Percentiles rank a stretch among this genome's conserved stretches.
Evolutionary conservation across 2,888 invertebrate genomes (phyloP).

Genomic region (Nephrotoma appendiculata): DNA sequence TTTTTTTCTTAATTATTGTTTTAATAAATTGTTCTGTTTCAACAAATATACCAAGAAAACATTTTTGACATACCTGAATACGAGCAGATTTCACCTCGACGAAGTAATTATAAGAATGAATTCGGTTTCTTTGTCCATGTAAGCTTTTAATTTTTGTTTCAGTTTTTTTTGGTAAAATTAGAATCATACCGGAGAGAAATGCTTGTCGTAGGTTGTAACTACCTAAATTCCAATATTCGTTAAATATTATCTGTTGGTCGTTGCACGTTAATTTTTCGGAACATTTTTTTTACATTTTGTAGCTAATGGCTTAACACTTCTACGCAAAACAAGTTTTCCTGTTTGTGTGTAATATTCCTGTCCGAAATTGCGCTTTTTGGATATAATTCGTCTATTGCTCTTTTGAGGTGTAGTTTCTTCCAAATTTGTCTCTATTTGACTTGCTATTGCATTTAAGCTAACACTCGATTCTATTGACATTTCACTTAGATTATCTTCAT

Average conservation of each 20-base stretch:
- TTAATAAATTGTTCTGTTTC: too few relatives aligned
- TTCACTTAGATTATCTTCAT: neutral
- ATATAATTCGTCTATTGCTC: neutral
- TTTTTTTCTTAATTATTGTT: too few relatives aligned
- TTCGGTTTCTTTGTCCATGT: neutral
- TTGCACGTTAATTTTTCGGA: neutral
- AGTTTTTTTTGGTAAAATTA: neutral
- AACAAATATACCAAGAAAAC: too few relatives aligned
- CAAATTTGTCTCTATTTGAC: neutral
- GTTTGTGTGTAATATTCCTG: neutral
- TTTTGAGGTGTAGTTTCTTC: neutral
- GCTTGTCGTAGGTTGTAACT: neutral
- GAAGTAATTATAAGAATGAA: neutral
- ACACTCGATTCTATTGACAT: neutral
- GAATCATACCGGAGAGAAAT: neutral
- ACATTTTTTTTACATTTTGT: neutral
- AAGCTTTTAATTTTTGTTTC: neutral
- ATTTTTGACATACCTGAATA: too few relatives aligned
- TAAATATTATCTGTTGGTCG: neutral
- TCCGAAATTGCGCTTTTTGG: neutral
- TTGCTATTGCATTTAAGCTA: neutral
- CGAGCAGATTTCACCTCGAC: neutral
- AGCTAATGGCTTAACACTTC: neutral
- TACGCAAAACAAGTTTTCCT: neutral
- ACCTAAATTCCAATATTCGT: neutral